Evolutionary conservation across 2,113 vertebrate species (phyloP).

Genomic region (Protobothrops mucrosquamatus): DNA sequence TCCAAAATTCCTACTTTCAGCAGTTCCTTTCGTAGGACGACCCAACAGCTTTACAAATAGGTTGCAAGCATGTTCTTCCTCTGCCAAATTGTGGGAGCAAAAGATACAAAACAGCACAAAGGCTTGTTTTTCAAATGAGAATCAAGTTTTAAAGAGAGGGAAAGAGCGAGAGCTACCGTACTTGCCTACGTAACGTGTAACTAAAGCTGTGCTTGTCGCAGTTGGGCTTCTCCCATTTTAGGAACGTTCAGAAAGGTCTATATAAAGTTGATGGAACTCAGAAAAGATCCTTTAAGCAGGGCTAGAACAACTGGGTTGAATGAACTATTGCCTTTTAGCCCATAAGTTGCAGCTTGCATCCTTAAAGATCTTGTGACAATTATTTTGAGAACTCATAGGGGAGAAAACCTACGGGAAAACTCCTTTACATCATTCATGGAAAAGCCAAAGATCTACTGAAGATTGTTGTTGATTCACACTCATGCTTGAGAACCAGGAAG

Average conservation of each 20-base stretch:
- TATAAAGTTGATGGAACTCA: not conserved
- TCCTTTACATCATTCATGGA: not conserved
- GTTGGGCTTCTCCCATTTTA: not conserved
- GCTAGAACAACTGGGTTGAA: not conserved
- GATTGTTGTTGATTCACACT: not conserved
- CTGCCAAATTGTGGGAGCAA: constrained; percentile 1
- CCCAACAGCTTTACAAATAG: not conserved
- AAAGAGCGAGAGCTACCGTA: not conserved
- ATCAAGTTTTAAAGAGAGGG: not conserved
- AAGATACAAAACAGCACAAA: not conserved
- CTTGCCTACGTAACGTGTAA: not conserved
- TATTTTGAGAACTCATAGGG: not conserved
- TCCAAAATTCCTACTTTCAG: not conserved
- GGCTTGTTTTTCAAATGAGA: not conserved
- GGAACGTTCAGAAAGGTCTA: not conserved
- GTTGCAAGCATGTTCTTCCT: not conserved
- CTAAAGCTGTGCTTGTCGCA: not conserved
- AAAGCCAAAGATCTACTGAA: constrained; percentile 13
- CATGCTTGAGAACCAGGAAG: not conserved
- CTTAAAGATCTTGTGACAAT: not conserved
- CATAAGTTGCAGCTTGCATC: not conserved
- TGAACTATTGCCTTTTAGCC: not conserved
- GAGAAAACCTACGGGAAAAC: constrained; percentile 29
- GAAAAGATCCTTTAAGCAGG: not conserved
- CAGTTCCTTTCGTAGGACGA: not conserved